Evolutionary conservation across 2,888 invertebrate species (phyloP), one percentile per base, ranked within the genome.

Genomic region (Seira sanloemensis): DNA sequence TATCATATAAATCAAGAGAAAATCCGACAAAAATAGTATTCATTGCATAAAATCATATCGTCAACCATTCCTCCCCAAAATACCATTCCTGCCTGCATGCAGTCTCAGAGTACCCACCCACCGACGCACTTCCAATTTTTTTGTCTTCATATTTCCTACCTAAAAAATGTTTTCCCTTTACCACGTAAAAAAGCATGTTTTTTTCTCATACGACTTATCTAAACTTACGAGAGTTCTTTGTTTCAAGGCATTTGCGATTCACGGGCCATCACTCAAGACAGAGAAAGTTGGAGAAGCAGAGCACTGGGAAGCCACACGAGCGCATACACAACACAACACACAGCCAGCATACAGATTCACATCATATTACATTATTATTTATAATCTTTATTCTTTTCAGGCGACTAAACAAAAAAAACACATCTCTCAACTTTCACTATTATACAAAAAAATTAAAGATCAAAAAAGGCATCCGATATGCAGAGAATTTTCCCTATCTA

Each of bases 161-260:
- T n/a, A n/a, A n/a, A n/a, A n/a, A n/a, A n/a, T n/a, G n/a, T n/a
- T n/a, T n/a, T n/a, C n/a, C n/a, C n/a, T n/a, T n/a, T n/a, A n/a
- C n/a, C n/a, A n/a, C n/a, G n/a, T n/a, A n/a, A n/a, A n/a, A n/a
- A n/a, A n/a, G n/a, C n/a, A n/a, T n/a, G n/a, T n/a, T n/a, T n/a
- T n/a, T n/a, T 37, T 12, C 12, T 37, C 37, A 37, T 37, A 37
- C n/a, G n/a, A n/a, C 37, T 12, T 37, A 37, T 37, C 37, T 12
- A 37, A 12, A 37, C 12, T 12, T 37, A 37, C 5, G 37, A 37
- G 37, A 37, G 37, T 37, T 9, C 7, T 9, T 46, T 23, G 26
- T 74, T n/a, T 83, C 74, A 69, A 83, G 78, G 78, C 83, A 83
- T 83, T 77, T 78, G 68, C 62, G 78, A 83, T 83, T 83, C 83